A percentile compares a stretch with the other conserved stretches of the same genome.
Conservation (phyloP, 2,888 invertebrate species). For the Stegophylla sp. region DNA sequence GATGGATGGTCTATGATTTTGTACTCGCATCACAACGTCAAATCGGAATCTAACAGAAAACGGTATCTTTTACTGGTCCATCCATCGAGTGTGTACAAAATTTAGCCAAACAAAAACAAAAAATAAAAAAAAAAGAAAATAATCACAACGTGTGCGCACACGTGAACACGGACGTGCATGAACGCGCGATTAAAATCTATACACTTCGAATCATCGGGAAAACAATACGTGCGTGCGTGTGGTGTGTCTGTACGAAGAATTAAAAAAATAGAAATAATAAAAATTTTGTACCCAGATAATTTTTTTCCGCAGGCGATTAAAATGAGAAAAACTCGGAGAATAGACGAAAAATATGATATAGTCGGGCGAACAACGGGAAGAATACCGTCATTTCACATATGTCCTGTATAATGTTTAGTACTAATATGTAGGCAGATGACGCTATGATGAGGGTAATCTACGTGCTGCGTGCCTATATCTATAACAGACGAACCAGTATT, state of each 20-base stretch:
- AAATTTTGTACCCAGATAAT: neutral
- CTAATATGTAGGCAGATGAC: no score
- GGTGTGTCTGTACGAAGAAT: neutral
- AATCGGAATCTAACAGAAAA: constrained; percentile 5
- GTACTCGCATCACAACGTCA: neutral
- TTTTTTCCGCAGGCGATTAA: neutral
- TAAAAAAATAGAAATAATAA: neutral
- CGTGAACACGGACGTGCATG: neutral
- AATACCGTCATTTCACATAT: neutral
- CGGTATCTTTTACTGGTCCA: no score
- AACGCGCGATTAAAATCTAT: neutral
- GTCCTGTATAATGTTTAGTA: no score
- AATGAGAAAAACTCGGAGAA: neutral
- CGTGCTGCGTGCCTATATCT: neutral
- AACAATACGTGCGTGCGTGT: neutral
- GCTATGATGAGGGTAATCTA: neutral
- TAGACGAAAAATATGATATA: neutral
- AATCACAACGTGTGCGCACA: neutral
- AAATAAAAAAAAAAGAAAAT: no score
- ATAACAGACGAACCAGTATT: constrained; percentile 9
- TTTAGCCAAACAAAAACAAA: neutral
- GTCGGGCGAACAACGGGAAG: neutral
- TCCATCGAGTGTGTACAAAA: neutral
- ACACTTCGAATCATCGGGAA: neutral
- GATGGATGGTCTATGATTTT: neutral